A percentile compares a stretch with the other conserved stretches of the same genome.
These are phyloP conservation scores for Lymantria monacha DNA, from an alignment of 2,888 invertebrate species.

Conservation along the genomic window DNA sequence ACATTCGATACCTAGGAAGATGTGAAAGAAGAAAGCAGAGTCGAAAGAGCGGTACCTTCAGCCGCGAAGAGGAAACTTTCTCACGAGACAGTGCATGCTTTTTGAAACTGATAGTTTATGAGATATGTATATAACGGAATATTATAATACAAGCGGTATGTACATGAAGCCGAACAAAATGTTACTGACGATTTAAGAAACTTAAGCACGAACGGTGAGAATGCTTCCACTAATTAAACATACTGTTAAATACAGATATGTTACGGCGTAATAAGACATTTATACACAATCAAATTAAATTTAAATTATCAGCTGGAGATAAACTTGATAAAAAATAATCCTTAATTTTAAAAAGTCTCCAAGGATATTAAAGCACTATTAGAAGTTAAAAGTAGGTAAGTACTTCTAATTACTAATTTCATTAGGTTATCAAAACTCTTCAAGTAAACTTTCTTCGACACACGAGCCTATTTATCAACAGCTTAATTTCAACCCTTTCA, in stretches of 20 bases:
- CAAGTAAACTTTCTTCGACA: conserved; percentile 24
- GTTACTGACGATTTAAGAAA: conserved; percentile 76
- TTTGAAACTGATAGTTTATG: conserved; percentile 81
- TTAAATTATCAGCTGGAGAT: conserved; percentile 22
- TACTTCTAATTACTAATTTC: background rate
- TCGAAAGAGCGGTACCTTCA: conserved; percentile 90
- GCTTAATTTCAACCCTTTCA: conserved; percentile 20
- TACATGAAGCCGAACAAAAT: conserved; percentile 83
- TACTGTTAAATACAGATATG: conserved; percentile 50
- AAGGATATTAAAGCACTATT: conserved; percentile 21
- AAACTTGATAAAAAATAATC: conserved; percentile 18
- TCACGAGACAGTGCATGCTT: conserved; percentile 88
- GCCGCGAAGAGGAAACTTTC: conserved; percentile 94
- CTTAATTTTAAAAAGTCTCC: conserved; percentile 26
- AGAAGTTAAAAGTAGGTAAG: background rate
- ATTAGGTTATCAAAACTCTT: background rate
- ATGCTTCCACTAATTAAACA: conserved; percentile 78
- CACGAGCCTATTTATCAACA: conserved; percentile 24
- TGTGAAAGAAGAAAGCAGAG: conserved; percentile 83
- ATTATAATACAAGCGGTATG: conserved; percentile 85
- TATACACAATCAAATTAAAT: conserved; percentile 26
- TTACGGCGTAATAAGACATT: conserved; percentile 47
- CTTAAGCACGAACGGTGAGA: conserved; percentile 83
- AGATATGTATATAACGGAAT: conserved; percentile 76
- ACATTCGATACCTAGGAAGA: conserved; percentile 91